Percentiles rank a stretch among this genome's conserved stretches.
Conservation (phyloP, 2,888 invertebrate genomes). For the Steinernema scapterisci region DNA sequence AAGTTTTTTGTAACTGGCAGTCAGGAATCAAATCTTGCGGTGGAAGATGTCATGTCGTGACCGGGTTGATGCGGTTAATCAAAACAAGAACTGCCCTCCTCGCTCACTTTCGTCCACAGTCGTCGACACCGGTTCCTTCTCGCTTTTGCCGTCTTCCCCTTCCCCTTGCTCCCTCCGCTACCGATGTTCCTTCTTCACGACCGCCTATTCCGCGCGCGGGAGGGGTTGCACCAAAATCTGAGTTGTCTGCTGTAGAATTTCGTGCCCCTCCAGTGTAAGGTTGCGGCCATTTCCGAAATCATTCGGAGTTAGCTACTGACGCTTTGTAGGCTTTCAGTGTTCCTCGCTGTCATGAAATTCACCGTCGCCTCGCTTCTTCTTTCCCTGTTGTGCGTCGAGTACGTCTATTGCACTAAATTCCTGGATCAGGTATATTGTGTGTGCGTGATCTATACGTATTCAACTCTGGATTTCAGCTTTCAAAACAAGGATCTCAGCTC, state of each 20-base stretch:
- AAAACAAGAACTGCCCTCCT: constrained; percentile 28
- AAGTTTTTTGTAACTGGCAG: constrained; percentile 2
- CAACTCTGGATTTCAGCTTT: neutral
- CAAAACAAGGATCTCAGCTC: constrained; percentile 28
- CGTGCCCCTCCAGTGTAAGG: constrained; percentile 16
- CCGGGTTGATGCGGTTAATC: constrained; percentile 29
- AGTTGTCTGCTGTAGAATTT: neutral
- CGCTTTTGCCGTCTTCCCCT: neutral
- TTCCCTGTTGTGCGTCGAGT: neutral
- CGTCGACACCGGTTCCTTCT: constrained; percentile 28
- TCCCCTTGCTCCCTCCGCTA: too few relatives aligned
- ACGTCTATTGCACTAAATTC: neutral
- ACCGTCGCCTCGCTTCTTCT: neutral
- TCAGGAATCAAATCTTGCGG: neutral
- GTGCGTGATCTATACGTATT: neutral
- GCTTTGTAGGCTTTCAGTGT: neutral
- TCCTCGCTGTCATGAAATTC: neutral
- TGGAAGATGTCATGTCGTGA: neutral
- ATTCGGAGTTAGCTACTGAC: neutral
- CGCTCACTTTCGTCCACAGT: constrained; percentile 22
- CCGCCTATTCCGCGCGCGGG: constrained; percentile 26
- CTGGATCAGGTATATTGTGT: constrained; percentile 12
- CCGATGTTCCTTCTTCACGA: constrained; percentile 10
- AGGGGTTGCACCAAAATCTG: constrained; percentile 21
- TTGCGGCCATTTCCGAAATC: neutral